Percentiles rank a stretch among this genome's conserved stretches.
These are phyloP conservation scores for Clarias gariepinus DNA, from an alignment of 2,113 vertebrate genomes.

Conservation along the genomic window DNA sequence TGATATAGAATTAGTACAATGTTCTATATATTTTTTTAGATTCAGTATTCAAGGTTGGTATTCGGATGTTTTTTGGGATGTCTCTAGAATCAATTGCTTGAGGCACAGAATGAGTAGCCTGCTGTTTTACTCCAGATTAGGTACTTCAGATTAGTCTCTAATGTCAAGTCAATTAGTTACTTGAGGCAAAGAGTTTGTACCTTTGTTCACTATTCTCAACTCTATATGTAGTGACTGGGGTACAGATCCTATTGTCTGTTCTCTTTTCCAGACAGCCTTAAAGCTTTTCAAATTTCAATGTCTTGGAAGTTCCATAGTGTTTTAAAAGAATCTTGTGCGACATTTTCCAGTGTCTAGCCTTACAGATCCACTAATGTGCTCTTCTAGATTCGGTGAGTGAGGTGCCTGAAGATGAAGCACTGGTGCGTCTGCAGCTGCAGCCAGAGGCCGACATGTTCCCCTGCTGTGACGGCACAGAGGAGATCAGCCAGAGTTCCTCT, in stretches of 20 bases:
- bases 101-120: neutral
- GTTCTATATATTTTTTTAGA: too few relatives aligned
- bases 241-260: neutral
- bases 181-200: neutral
- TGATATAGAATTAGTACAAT: too few relatives aligned
- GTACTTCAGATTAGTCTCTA: too few relatives aligned
- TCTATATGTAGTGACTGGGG: neutral
- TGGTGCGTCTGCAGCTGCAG: conserved; percentile 67
- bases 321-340: neutral
- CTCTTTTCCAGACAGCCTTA: neutral
- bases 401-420: conserved; percentile 66
- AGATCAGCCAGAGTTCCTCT: conserved; percentile 71
- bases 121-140: too few relatives aligned
- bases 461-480: conserved; percentile 68
- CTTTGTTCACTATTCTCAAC: neutral
- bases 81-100: neutral
- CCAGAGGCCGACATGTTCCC: conserved; percentile 66
- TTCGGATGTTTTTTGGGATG: neutral
- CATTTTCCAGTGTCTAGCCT: neutral
- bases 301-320: neutral
- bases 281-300: neutral
- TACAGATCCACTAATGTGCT: neutral
- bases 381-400: conserved; percentile 56
- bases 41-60: too few relatives aligned
- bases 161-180: too few relatives aligned